These are phyloP conservation scores for Lethenteron reissneri DNA, from an alignment of 2,113 vertebrate species.

Conservation along the genomic window DNA sequence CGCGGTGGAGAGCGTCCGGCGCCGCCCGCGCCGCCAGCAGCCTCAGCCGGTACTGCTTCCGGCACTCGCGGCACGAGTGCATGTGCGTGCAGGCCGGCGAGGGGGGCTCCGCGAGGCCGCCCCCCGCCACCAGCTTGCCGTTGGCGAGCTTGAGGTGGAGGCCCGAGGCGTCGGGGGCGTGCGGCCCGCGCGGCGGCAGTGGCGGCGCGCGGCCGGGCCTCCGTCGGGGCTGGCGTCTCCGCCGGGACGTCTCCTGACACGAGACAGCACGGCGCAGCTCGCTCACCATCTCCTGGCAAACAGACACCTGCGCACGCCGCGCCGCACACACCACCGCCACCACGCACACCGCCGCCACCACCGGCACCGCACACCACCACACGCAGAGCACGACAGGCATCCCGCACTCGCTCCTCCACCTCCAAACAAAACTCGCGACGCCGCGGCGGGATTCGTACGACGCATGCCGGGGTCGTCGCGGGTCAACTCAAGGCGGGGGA, in stretches of 20 bases:
- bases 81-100: conserved; percentile 85
- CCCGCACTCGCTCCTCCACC: conserved; percentile 6
- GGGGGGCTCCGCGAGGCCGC: conserved; percentile 47
- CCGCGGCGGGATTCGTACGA: too few relatives aligned
- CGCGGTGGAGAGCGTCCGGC: too few relatives aligned
- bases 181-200: conserved; percentile 8
- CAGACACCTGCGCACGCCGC: conserved; percentile 43
- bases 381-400: conserved; percentile 12
- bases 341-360: neutral
- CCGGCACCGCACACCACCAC: too few relatives aligned
- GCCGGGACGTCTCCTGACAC: conserved; percentile 60
- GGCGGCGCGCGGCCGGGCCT: conserved; percentile 31
- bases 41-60: conserved; percentile 11
- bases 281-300: conserved; percentile 80
- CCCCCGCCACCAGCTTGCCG: conserved; percentile 58
- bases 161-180: conserved; percentile 17
- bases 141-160: conserved; percentile 66
- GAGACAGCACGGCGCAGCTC: conserved; percentile 77
- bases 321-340: conserved; percentile 11
- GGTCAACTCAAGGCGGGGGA: too few relatives aligned
- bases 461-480: too few relatives aligned
- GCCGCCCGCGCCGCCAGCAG: too few relatives aligned
- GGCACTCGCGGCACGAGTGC: conserved; percentile 71
- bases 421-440: too few relatives aligned
- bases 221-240: conserved; percentile 30